Percentiles rank a stretch among this genome's conserved stretches.
Conservation (phyloP, 2,888 invertebrate species). For the Zaprionus obscuricornis region DNA sequence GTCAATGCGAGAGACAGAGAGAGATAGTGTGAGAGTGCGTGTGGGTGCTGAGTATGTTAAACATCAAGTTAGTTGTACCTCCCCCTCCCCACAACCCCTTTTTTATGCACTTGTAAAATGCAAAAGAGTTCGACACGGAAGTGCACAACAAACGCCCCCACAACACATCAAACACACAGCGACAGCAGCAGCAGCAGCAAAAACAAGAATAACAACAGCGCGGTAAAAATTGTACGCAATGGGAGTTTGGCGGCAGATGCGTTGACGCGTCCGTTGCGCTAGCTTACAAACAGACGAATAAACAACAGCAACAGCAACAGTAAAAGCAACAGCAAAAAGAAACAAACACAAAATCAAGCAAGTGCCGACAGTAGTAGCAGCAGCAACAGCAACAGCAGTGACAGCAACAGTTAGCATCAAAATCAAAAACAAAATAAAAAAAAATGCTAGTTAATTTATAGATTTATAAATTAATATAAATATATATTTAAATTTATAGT, state of each 20-base stretch:
- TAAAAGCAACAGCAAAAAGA: conserved; percentile 49
- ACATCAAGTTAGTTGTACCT: no score
- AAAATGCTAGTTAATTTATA: no score
- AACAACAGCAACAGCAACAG: conserved; percentile 36
- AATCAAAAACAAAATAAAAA: not conserved
- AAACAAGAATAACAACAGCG: not conserved
- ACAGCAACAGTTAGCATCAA: conserved; percentile 43
- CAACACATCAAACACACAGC: conserved; percentile 29
- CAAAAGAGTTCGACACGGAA: conserved; percentile 62
- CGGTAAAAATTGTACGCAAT: conserved; percentile 4
- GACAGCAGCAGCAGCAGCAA: conserved; percentile 11
- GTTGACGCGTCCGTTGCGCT: conserved; percentile 63
- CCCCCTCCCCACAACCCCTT: no score
- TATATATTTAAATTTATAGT: no score
- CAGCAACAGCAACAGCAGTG: conserved; percentile 11
- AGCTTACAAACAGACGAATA: conserved; percentile 55
- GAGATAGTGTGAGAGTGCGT: not conserved
- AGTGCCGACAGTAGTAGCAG: conserved; percentile 25
- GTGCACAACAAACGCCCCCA: conserved; percentile 59
- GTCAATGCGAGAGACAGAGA: not conserved
- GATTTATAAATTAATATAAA: not conserved
- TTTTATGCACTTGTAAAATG: conserved; percentile 57
- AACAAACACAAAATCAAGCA: no score
- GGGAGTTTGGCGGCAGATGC: conserved; percentile 33
- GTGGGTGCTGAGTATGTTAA: no score